Evolutionary conservation across 2,888 invertebrate species (phyloP).

Genomic region (Limulus polyphemus): DNA sequence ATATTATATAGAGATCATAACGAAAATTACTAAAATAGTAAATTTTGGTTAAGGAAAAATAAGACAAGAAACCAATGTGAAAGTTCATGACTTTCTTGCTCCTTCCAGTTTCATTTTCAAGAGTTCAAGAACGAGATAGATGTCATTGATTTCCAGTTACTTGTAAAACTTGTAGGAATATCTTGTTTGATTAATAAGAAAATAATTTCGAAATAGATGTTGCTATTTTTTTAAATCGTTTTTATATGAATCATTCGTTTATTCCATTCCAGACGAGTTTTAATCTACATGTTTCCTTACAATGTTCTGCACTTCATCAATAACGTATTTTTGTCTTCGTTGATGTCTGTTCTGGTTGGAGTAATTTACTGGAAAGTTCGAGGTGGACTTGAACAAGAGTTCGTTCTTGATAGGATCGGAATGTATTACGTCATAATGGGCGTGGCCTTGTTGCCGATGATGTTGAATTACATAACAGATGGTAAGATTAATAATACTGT

Average conservation of each 20-base stretch:
- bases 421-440: constrained; percentile 73
- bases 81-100: no score
- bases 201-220: no score
- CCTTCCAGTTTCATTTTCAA: no score
- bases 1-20: no score
- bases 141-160: no score
- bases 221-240: background rate
- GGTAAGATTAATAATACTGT: constrained; percentile 13
- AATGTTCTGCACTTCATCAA: constrained; percentile 65
- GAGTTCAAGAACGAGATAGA: no score
- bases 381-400: constrained; percentile 32
- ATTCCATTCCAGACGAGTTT: constrained; percentile 34
- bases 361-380: constrained; percentile 82
- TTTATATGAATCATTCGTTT: background rate
- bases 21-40: no score
- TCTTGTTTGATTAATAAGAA: no score
- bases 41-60: no score
- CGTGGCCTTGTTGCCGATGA: constrained; percentile 61
- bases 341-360: constrained; percentile 69
- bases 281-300: constrained; percentile 70
- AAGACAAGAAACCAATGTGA: no score
- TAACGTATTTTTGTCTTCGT: constrained; percentile 61
- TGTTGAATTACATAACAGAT: constrained; percentile 44
- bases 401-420: constrained; percentile 50
- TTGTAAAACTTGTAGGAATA: no score